A percentile compares a stretch with the other conserved stretches of the same genome.
These are phyloP conservation scores for Netelia fuscicornis DNA, from an alignment of 2,888 invertebrate species.

Conservation along the genomic window DNA sequence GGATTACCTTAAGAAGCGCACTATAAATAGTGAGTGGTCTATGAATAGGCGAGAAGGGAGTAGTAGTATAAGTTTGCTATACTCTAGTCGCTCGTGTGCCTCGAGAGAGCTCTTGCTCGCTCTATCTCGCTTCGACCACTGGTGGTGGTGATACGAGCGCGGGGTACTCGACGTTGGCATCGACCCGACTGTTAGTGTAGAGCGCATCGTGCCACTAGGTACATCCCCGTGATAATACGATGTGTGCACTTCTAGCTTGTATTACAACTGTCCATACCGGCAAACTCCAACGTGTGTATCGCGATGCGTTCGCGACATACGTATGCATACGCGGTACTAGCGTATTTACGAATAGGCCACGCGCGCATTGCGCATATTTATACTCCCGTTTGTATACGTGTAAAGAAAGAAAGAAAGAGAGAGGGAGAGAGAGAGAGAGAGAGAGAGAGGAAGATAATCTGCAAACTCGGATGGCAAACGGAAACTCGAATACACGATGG, in stretches of 20 bases:
- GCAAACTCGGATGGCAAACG: slow-evolving; percentile 1
- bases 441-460: slow-evolving; percentile 1
- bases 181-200: background rate
- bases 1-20: slow-evolving; percentile 67
- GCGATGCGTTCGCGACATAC: background rate
- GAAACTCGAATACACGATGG: background rate
- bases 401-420: background rate
- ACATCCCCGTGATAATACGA: slow-evolving; percentile 17
- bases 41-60: slow-evolving; percentile 65
- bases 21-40: slow-evolving; percentile 69
- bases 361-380: background rate
- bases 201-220: background rate
- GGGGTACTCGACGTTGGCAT: slow-evolving; percentile 12
- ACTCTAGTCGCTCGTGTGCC: background rate
- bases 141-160: background rate
- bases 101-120: slow-evolving; percentile 8
- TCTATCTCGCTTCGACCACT: slow-evolving; percentile 13
- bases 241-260: slow-evolving; percentile 5
- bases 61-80: background rate
- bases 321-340: background rate
- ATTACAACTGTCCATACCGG: slow-evolving; percentile 12
- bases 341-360: background rate
- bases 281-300: background rate
- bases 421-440: background rate
- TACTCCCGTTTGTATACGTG: background rate